Conservation (phyloP, 2,888 invertebrate genomes). For the Eledona agricola region DNA sequence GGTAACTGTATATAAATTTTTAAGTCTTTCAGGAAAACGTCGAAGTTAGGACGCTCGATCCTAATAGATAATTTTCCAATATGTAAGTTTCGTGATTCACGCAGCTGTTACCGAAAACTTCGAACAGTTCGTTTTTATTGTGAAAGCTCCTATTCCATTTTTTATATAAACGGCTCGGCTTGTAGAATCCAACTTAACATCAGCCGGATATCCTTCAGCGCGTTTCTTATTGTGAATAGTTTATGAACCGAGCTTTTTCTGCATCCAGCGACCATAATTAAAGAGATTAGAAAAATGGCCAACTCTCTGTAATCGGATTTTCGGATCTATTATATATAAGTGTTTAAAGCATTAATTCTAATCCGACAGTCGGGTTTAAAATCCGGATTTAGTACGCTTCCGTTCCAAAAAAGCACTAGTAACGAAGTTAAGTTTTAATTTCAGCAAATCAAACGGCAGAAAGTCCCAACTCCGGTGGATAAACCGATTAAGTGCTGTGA, state of each 20-base stretch:
- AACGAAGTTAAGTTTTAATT: slow-evolving; percentile 38
- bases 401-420: slow-evolving; percentile 18
- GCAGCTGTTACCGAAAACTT: slow-evolving; percentile 43
- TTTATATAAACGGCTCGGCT: slow-evolving; percentile 36
- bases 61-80: slow-evolving; percentile 44
- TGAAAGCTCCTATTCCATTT: slow-evolving; percentile 20
- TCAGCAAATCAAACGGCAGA: slow-evolving; percentile 30
- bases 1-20: too few species aligned
- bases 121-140: slow-evolving; percentile 37
- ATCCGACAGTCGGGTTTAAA: slow-evolving; percentile 34
- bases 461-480: slow-evolving; percentile 11
- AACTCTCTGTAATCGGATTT: slow-evolving; percentile 15
- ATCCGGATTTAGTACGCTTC: slow-evolving; percentile 31
- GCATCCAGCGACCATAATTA: slow-evolving; percentile 7
- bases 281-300: slow-evolving; percentile 7
- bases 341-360: slow-evolving; percentile 31
- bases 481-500: slow-evolving; percentile 37
- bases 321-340: slow-evolving; percentile 27
- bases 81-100: slow-evolving; percentile 42
- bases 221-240: background rate
- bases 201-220: slow-evolving; percentile 24
- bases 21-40: too few species aligned
- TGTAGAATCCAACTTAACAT: slow-evolving; percentile 32
- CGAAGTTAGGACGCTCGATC: slow-evolving; percentile 18
- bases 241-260: background rate